A percentile compares a stretch with the other conserved stretches of the same genome.
These are phyloP conservation scores for Tauraco hartlaubi DNA, from an alignment of 2,797 vertebrate species.

Conservation along the genomic window DNA sequence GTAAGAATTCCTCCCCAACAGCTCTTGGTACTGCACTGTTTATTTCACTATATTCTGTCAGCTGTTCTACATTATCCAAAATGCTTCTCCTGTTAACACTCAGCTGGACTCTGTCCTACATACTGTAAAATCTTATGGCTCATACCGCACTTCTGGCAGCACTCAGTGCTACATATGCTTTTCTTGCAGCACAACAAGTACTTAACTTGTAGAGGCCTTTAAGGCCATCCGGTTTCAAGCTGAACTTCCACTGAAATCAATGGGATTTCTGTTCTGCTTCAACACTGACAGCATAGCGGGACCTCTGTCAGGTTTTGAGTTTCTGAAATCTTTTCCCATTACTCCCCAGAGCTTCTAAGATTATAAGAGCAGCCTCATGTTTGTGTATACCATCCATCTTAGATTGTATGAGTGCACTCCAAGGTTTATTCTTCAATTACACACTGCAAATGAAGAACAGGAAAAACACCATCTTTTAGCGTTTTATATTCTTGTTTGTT, in stretches of 20 bases:
- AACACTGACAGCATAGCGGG: not conserved
- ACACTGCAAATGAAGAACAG: constrained; percentile 18
- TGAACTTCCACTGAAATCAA: constrained; percentile 63
- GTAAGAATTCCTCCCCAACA: constrained; percentile 40
- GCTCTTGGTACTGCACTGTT: constrained; percentile 51
- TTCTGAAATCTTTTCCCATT: constrained; percentile 58
- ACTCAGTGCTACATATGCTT: constrained; percentile 68
- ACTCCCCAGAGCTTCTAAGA: constrained; percentile 16
- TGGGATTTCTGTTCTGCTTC: constrained; percentile 40
- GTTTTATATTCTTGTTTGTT: not conserved
- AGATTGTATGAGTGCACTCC: constrained; percentile 29
- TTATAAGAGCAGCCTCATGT: constrained; percentile 13
- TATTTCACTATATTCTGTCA: constrained; percentile 73
- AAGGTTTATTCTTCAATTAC: constrained; percentile 46
- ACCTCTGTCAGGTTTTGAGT: constrained; percentile 37
- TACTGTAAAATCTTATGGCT: constrained; percentile 80
- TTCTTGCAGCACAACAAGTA: constrained; percentile 71
- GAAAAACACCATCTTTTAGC: not conserved
- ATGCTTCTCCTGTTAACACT: constrained; percentile 74
- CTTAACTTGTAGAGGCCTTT: constrained; percentile 68
- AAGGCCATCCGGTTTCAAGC: constrained; percentile 58
- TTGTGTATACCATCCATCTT: constrained; percentile 40
- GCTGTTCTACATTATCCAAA: constrained; percentile 74
- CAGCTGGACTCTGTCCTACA: constrained; percentile 73
- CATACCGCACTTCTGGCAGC: constrained; percentile 73